Evolutionary conservation across 2,888 invertebrate genomes (phyloP), one percentile per base, ranked within the genome.

Genomic region (Ryuthela nishihirai): DNA sequence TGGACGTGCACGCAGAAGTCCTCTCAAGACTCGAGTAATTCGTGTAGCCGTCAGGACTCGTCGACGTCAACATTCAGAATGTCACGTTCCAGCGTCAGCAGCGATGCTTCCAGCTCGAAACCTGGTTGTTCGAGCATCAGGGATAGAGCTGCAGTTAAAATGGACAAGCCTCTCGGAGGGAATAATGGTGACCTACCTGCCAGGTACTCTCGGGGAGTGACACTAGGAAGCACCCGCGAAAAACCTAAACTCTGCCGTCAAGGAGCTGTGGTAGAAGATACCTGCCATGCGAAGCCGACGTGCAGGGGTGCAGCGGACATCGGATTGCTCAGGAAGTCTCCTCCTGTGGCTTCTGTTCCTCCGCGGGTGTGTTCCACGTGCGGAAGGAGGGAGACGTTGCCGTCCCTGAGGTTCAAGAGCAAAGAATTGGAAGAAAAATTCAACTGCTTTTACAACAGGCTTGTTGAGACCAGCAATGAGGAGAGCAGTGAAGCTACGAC

Each of bases 11-110:
- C 90, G n/a, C 79, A 91, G 47, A 92, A 92, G 76, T 88, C 91
- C 0, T 90, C 89, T 10, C 91, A 92, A 74, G 92, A 93, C 73
- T 92, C 92, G 4, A 92, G 89, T 75, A 77, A 92, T 65, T 90
- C 89, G 41, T 89, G 87, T 69, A 91, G 91, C 20, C 80, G 92
- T 46, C 92, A 92, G 75, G 92, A 93, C 75, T 92, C 91, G 12
- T 89, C 89, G 0, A 92, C 92, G 17, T 88, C 88, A 69, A 89
- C 91, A 50, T 92, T 91, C 85, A 80, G 91, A 61, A 83, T 90
- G 70, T 90, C 91, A 9, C 80, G 91, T 46, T 90, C 90, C 40
- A 89, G 87, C 71, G 85, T 85, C 53, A 80, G 83, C 24, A 80
- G 85, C 70, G 83, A 78, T 52, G 70, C 70, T 10, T 70, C 71